Evolutionary conservation across 2,797 vertebrate species (phyloP).

Genomic region (Notolepis coatsorum): DNA sequence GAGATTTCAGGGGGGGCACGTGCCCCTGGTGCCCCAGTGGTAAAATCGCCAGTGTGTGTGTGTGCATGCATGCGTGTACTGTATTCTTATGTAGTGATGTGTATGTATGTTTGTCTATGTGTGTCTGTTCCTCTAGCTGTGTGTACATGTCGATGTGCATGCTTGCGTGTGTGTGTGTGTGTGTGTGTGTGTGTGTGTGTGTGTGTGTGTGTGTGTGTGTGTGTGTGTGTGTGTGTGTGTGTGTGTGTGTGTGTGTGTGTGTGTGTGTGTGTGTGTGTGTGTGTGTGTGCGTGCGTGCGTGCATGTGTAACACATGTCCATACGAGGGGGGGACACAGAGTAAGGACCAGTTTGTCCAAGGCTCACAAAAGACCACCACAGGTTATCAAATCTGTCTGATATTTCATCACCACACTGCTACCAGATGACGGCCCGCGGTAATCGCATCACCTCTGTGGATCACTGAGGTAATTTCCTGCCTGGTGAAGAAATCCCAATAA

Average conservation of each 20-base stretch:
- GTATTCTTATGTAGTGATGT: too few species aligned
- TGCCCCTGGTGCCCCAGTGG: too few species aligned
- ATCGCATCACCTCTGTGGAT: constrained; percentile 35
- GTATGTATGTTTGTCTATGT: too few species aligned
- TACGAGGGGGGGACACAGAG: background rate
- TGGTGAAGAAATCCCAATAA: constrained; percentile 16
- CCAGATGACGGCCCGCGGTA: constrained; percentile 11
- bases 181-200: too few species aligned
- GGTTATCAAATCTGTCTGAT: constrained; percentile 21
- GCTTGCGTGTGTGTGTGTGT: too few species aligned
- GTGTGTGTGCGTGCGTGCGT: background rate
- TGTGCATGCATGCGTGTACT: too few species aligned
- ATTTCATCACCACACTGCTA: constrained; percentile 25
- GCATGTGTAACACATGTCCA: too few species aligned
- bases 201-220: too few species aligned
- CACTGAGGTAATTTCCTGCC: constrained; percentile 36
- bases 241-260: background rate
- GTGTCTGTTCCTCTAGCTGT: too few species aligned
- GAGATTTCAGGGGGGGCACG: too few species aligned
- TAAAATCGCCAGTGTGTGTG: too few species aligned
- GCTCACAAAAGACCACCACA: background rate
- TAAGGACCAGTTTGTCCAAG: background rate
- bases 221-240: constrained; percentile 7
- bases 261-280: constrained; percentile 9
- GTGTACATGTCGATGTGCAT: too few species aligned